Evolutionary conservation across 2,113 vertebrate genomes (phyloP).

Genomic region (Pseudorasbora parva): DNA sequence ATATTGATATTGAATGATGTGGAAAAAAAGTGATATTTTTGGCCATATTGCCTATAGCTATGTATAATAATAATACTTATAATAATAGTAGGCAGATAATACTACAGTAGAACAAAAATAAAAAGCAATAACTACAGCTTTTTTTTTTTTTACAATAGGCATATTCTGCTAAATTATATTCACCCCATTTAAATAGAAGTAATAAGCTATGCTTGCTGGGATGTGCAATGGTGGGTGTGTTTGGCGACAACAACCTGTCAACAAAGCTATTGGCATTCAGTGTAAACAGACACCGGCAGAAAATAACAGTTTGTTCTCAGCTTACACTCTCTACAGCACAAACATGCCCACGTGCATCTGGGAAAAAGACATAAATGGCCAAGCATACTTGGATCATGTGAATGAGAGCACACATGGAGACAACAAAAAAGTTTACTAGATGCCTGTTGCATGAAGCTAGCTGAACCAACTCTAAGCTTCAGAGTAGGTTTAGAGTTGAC

Average conservation of each 20-base stretch:
- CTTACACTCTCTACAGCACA: not conserved
- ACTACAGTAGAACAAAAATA: not conserved
- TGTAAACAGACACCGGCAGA: not conserved
- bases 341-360: not conserved
- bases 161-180: not conserved
- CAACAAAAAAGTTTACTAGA: no score
- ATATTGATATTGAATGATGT: no score
- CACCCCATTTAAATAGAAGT: not conserved
- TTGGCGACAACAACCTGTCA: not conserved
- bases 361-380: not conserved
- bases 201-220: not conserved
- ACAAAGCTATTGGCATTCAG: conserved; percentile 3
- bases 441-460: no score
- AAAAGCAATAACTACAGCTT: not conserved
- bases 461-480: no score
- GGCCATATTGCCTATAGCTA: no score
- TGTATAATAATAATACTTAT: no score
- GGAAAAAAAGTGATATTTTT: no score
- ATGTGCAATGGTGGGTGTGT: not conserved
- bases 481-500: no score
- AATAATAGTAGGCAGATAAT: not conserved
- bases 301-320: not conserved
- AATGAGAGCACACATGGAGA: no score
- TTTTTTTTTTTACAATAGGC: not conserved
- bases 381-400: not conserved